Evolutionary conservation across 1,140 invertebrate species (phyloP), one percentile per base, ranked within the genome.

Genomic region (Mactra quadrangularis): DNA sequence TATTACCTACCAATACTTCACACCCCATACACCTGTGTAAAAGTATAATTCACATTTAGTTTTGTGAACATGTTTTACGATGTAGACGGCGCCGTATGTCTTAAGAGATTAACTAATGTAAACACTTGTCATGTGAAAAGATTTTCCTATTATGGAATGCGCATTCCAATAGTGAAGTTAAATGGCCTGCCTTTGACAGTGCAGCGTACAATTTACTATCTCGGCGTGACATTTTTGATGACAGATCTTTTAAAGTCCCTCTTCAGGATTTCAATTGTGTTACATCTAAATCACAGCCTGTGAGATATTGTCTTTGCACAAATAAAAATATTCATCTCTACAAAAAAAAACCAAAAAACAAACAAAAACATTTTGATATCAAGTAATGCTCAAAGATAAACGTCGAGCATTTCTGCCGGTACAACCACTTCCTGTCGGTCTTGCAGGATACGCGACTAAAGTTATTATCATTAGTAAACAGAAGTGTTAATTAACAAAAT

Each of bases 1-100:
- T 89, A 87, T 87, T 82, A 79, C 87, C 87, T 77, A 70, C 64
- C 59, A 87, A 86, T 87, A 86, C 78, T 88, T 88, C 90, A 87
- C 87, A 87, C 87, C 84, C 57, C 71, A 83, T 86, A 90, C 91
- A 91, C 90, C 90, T 92, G 91, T 88, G 86, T 85, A 90, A 90
- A 88, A 91, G 89, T 89, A 90, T 91, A 89, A 88, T 86, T 87
- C 84, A 86, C 86, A 85, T 86, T 79, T 82, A 87, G 84, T 87
- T 87, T 87, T 64, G 76, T 79, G 84, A 81, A 84, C 79, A 87
- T 85, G 83, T 74, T 77, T 82, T 87, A 84, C 82, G 86, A 85
- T 86, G 82, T 70, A 62, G 62, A 53, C 81, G 87, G 87, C 87
- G 87, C 87, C 87, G 84, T 52, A 33, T 62, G 81, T 86, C 87